Conservation (phyloP, 2,797 vertebrate species). For the Podarcis siculus region DNA sequence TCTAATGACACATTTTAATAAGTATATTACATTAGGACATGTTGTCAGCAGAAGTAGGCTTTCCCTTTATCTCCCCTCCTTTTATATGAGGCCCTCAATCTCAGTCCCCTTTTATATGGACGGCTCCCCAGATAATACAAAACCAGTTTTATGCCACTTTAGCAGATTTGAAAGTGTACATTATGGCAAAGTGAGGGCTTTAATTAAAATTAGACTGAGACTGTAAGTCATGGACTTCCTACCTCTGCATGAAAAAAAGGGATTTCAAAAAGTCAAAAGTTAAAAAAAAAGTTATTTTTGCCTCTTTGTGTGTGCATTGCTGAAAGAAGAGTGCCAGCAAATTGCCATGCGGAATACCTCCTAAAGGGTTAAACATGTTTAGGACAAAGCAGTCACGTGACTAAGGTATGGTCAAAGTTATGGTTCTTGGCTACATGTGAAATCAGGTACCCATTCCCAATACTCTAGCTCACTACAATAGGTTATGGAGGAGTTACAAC, state of each 20-base stretch:
- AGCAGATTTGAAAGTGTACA: neutral
- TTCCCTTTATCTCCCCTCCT: neutral
- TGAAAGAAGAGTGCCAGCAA: rapidly evolving
- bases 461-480: neutral
- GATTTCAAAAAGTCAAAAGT: neutral
- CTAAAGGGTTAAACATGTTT: rapidly evolving
- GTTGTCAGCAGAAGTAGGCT: neutral
- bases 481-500: neutral
- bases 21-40: neutral
- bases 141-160: constrained; percentile 17
- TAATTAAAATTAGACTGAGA: neutral
- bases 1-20: constrained; percentile 22
- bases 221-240: neutral
- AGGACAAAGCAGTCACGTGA: neutral
- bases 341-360: neutral
- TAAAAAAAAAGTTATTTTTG: neutral
- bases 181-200: no score
- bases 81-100: neutral
- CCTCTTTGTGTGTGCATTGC: neutral
- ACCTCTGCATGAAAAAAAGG: neutral
- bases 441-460: neutral
- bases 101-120: neutral
- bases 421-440: neutral
- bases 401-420: neutral
- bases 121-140: neutral